Base-by-base conservation (phyloP, 2,888 invertebrate genomes). In the Coelogynopora nodosa region DNA sequence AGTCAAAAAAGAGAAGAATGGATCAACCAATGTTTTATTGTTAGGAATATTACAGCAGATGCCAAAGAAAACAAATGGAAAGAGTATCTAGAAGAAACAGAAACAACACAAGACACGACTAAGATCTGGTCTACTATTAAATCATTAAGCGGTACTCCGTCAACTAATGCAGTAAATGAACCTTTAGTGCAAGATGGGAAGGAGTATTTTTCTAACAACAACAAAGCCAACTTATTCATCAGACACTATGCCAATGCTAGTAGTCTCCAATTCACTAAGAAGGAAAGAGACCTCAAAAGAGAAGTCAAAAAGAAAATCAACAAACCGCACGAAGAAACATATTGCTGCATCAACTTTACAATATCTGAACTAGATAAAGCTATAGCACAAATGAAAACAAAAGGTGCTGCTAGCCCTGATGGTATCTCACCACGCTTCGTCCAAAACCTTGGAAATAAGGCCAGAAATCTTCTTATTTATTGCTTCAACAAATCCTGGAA, bases 1-100 rank as follows among this genome's bases (percentile, higher is more conserved):
- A 74, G 74, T 26, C 5, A 2, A n/a, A 10, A 26, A 2, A 23
- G 74, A 13, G 74, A 74, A 74, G 74, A 13, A 13, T 74, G 74
- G 23, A 74, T 74, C 74, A 26, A 74, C 23, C 27, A 74, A 26
- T 74, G 74, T 26, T n/a, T 74, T 13, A 23, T 74, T 10, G 74
- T 74, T 5, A 74, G 74, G 23, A 13, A 74, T 5, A 74, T 26
- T 10, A 74, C 27, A 74, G 23, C 74, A 23, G 2, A 13, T 13
- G 74, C 74, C 27, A 74, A 74, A 74, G 74, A 74, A 23, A 26
- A 74, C 18, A 74, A 74, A 74, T 74, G 74, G 27, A 74, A 23
- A 74, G 10, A 74, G 2, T 74, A n/a, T 23, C 74, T 74, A 23
- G 27, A 13, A 23, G 74, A 74, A 26, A 23, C 74, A 2, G 74